Conservation (phyloP, 2,797 vertebrate species). For the Parauchenoglanis ngamensis region DNA sequence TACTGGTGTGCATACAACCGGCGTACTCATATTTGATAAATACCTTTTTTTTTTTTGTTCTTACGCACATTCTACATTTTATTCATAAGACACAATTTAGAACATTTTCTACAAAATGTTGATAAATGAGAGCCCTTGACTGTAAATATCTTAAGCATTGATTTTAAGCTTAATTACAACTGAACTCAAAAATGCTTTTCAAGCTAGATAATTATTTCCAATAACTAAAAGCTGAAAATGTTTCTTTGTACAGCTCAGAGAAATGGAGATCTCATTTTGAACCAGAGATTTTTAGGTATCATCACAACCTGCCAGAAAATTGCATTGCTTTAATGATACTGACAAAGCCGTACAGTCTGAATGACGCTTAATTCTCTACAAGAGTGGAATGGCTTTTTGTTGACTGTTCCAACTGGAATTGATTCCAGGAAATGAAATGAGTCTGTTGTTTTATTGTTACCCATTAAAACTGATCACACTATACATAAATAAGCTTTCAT, state of each 20-base stretch:
- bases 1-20: too few species aligned
- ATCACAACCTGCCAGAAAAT: slow-evolving; percentile 48
- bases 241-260: neutral
- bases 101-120: too few species aligned
- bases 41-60: too few species aligned
- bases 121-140: too few species aligned
- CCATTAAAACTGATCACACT: slow-evolving; percentile 62
- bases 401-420: slow-evolving; percentile 62
- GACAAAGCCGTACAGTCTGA: slow-evolving; percentile 41
- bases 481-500: slow-evolving; percentile 55
- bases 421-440: slow-evolving; percentile 65
- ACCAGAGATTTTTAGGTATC: slow-evolving; percentile 17
- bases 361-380: slow-evolving; percentile 37
- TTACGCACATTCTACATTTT: too few species aligned
- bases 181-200: neutral
- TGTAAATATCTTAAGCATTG: neutral
- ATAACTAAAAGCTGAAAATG: neutral
- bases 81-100: too few species aligned
- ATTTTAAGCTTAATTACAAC: slow-evolving; percentile 1
- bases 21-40: too few species aligned
- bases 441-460: slow-evolving; percentile 62
- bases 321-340: slow-evolving; percentile 47
- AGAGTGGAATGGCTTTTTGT: slow-evolving; percentile 50
- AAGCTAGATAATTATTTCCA: neutral
- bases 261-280: slow-evolving; percentile 13